Evolutionary conservation across 1,140 invertebrate species (phyloP), one percentile per base, ranked within the genome.

Genomic region (Drosophila punjabiensis): DNA sequence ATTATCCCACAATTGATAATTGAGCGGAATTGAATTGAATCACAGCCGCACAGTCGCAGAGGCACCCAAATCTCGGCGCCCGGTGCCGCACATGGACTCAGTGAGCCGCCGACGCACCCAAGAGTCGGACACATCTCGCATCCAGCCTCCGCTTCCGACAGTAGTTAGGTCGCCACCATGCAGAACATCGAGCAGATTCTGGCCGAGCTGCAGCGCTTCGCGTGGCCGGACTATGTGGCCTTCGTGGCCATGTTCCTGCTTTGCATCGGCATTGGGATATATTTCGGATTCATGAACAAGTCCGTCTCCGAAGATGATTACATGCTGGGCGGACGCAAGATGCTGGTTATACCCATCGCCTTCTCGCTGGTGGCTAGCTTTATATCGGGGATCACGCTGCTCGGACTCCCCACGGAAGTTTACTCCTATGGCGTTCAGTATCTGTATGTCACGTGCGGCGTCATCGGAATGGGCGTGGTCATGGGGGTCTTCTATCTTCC

Each of bases 381-480:
- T 88, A 96, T 98, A 93, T 98, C 97, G 1, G 97, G 98, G 16
- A 98, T 98, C 58, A 97, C 97, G 1, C 93, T 99, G n/a, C 94
- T 99, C 3, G 98, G 98, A 7, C 94, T 97, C 2, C 98, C 98
- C 1, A 97, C 97, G 0, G 98, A 99, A 94, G 97, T 98, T 91
- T 99, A 99, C 82, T 95, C 96, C 3, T 97, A 97, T 87, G 98
- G 97, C 0, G 97, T 96, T 0, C 96, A 98, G 84, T 97, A 97
- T 82, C 92, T 95, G 2, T 96, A 95, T 76, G 95, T 96, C 10
- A 92, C 95, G 2, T 87, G 95, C 20, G 95, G 95, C 3, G 95
- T 96, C 35, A 92, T 96, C 7, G 81, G 96, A 9, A 96, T 96
- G 92, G 95, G 95, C 24, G 84, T 96, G 10, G 93, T 96, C 0